Evolutionary conservation across 2,113 vertebrate species (phyloP), one percentile per base, ranked within the genome.

Genomic region (Agapornis roseicollis): DNA sequence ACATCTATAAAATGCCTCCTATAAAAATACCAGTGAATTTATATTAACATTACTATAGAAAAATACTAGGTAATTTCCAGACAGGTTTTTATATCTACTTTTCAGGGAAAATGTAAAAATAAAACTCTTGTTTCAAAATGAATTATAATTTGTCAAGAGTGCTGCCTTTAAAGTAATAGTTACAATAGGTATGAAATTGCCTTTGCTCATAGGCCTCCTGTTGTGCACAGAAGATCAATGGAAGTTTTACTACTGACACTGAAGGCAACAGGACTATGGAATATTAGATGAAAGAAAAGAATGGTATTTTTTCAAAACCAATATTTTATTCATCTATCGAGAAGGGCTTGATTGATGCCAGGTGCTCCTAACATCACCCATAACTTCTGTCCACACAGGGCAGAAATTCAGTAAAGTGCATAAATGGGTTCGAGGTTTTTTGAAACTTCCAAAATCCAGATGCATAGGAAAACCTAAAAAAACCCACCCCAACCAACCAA

Each of bases 401-500:
- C 20, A 83, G 52, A 86, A 94, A 84, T 81, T 66, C 69, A 56
- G 35, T 47, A 52, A 69, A 8, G 33, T 0, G 5, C 27, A 61
- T 35, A 72, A 79, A 69, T 5, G 25, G 3, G 10, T 13, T 50
- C 9, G 44, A 85, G 28, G 17, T 37, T 89, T 58, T 23, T 13
- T 0, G 0, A 23, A 11, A 11, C 29, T 70, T 80, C 11, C 2
- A 84, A 95, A 92, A 17, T 23, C 6, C 20, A 78, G 17, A 11
- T 70, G 28, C 77, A 44, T 31, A 70, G 46, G n/a, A 89, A 92
- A 88, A 86, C 8, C 19, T 27, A 3, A 46, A 53, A 49, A 61
- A 65, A 9, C 0, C 0, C 25, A 10, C 10, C 19, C 55, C 33
- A 22, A 13, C 20, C 12, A 9, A 56, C 5, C 19, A n/a, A 56